Conservation (phyloP, 2,888 invertebrate genomes). For the Ommatoiulus sabulosus region DNA sequence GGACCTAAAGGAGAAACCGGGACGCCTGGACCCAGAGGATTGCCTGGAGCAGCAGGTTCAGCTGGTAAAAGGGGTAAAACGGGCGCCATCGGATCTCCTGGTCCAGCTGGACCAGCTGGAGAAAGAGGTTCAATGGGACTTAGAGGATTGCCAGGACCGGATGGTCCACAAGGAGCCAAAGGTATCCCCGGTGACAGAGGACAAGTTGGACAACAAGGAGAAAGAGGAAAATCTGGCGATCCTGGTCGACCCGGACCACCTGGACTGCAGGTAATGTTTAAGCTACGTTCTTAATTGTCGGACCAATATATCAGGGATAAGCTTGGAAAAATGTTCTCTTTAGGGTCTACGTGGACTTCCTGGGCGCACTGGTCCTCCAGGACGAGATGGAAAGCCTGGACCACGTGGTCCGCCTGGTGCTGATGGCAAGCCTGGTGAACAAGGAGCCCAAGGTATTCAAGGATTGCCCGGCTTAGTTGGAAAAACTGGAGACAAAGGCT, state of each 20-base stretch:
- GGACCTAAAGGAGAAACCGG: constrained; percentile 84
- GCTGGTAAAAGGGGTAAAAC: constrained; percentile 86
- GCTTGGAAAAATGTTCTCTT: constrained; percentile 62
- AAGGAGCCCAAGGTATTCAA: constrained; percentile 82
- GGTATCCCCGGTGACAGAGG: constrained; percentile 80
- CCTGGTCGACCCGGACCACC: constrained; percentile 74
- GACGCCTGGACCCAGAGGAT: constrained; percentile 78
- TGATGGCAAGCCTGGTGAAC: constrained; percentile 87
- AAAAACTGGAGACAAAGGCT: constrained; percentile 81
- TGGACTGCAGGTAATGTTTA: constrained; percentile 68
- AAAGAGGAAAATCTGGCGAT: constrained; percentile 71
- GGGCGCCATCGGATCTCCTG: constrained; percentile 81
- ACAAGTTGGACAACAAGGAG: constrained; percentile 65
- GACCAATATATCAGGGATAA: not conserved
- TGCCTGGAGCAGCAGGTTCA: constrained; percentile 79
- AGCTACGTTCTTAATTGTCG: not conserved
- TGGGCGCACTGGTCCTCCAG: constrained; percentile 64
- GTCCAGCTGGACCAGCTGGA: constrained; percentile 69
- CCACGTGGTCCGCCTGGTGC: constrained; percentile 77
- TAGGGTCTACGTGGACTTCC: constrained; percentile 73
- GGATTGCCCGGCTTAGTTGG: constrained; percentile 84
- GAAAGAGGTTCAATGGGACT: constrained; percentile 78
- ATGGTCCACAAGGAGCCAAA: constrained; percentile 81
- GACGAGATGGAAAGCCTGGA: constrained; percentile 67
- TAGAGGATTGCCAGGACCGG: constrained; percentile 80